Conservation (phyloP, 2,113 vertebrate species). For the Bubo scandiacus region DNA sequence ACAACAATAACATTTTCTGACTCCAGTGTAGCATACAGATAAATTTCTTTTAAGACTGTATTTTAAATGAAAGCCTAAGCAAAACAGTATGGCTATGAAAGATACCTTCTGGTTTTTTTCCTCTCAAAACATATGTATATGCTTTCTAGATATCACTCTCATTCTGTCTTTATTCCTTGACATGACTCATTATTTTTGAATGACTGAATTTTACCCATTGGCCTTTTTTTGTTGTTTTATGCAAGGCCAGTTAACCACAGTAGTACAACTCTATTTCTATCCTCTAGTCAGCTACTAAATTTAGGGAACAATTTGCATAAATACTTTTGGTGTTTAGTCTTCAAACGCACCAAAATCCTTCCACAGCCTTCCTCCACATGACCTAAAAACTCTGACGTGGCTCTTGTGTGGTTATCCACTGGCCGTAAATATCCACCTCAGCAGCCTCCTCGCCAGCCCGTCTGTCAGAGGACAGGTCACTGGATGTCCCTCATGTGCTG, state of each 20-base stretch:
- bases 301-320: neutral
- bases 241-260: neutral
- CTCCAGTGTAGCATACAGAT: neutral
- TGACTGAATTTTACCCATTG: neutral
- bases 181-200: neutral
- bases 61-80: neutral
- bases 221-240: neutral
- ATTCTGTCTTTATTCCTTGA: neutral
- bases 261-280: neutral
- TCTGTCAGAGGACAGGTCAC: fast-evolving
- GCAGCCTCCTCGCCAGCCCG: fast-evolving
- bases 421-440: neutral
- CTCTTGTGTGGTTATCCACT: neutral
- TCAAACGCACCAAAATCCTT: neutral
- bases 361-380: neutral
- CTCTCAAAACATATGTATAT: neutral
- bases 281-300: neutral
- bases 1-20: neutral
- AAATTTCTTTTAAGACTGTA: neutral
- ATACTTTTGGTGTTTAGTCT: neutral
- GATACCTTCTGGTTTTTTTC: fast-evolving
- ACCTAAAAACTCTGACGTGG: fast-evolving
- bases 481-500: fast-evolving
- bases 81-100: neutral
- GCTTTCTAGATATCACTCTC: neutral